Conservation (phyloP, 2,797 vertebrate genomes). For the Brachyrhaphis roseni region DNA sequence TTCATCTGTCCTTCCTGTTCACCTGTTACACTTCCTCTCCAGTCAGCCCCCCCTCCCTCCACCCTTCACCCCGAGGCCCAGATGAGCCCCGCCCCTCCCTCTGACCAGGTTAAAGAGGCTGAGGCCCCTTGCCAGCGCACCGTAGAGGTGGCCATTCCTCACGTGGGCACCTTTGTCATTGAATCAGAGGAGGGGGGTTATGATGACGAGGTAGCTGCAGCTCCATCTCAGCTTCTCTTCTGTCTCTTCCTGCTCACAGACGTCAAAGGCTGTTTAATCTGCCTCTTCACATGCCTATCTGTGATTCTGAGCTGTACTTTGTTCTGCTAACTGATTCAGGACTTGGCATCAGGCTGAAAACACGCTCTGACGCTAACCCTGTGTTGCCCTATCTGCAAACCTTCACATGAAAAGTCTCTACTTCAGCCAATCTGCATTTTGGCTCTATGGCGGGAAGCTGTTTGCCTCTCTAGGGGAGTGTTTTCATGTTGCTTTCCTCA, state of each 20-base stretch:
- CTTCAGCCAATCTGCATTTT: conserved; percentile 50
- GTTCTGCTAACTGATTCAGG: conserved; percentile 10
- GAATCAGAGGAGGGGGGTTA: conserved; percentile 96
- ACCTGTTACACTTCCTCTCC: conserved; percentile 65
- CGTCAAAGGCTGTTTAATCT: conserved; percentile 49
- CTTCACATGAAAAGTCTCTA: conserved; percentile 43
- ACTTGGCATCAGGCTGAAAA: conserved; percentile 37
- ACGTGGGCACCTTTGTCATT: conserved; percentile 94
- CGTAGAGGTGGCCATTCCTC: conserved; percentile 94
- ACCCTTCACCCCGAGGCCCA: conserved; percentile 67
- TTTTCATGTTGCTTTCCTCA: conserved; percentile 1
- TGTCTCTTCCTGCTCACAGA: conserved; percentile 26
- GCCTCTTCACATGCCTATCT: conserved; percentile 39
- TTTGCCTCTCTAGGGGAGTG: background rate
- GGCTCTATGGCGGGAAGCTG: conserved; percentile 19
- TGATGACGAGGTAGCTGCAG: conserved; percentile 93
- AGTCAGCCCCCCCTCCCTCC: conserved; percentile 78
- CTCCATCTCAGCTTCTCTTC: conserved; percentile 16
- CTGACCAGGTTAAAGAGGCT: conserved; percentile 71
- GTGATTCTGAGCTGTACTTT: conserved; percentile 51
- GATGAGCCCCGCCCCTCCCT: conserved; percentile 60
- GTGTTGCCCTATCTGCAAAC: conserved; percentile 28
- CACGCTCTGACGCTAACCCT: conserved; percentile 22
- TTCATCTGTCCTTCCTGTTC: conserved; percentile 39
- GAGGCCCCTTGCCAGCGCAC: conserved; percentile 86